phyloP scores from a whole-genome alignment of 2,113 vertebrate genomes.

The Dipodomys merriami region DNA sequence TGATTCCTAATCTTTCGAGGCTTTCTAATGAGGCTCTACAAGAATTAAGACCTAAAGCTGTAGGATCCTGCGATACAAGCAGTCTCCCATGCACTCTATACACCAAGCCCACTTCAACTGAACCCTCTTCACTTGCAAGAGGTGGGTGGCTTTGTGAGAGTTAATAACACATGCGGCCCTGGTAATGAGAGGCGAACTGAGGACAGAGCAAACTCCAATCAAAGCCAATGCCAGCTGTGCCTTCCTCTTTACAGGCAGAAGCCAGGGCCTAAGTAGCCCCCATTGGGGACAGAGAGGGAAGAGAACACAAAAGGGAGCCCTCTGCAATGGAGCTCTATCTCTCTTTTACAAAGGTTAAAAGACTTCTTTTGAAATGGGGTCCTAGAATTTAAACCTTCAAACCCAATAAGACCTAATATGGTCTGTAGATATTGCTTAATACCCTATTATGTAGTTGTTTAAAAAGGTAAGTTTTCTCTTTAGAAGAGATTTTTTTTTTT shows the following conservation, averaged over 20 bases:
- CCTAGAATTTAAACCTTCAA: constrained; percentile 48
- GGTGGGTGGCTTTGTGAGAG: constrained; percentile 38
- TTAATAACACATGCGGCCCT: constrained; percentile 25
- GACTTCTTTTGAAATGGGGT: constrained; percentile 59
- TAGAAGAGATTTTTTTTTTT: not conserved
- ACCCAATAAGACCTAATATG: constrained; percentile 26
- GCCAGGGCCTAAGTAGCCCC: not conserved
- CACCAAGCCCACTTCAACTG: constrained; percentile 31
- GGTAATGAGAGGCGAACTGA: not conserved
- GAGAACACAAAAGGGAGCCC: constrained; percentile 3
- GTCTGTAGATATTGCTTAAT: not conserved
- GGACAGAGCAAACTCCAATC: not conserved
- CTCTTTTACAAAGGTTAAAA: constrained; percentile 46
- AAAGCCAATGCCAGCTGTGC: constrained; percentile 61
- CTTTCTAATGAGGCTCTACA: not conserved
- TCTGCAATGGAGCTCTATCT: not conserved
- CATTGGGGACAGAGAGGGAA: not conserved
- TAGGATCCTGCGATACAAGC: not conserved
- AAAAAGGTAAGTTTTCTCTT: constrained; percentile 19
- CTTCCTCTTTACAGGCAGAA: not conserved
- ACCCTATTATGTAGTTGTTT: not conserved
- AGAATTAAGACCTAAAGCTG: not conserved
- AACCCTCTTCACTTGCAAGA: constrained; percentile 41
- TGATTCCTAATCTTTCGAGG: not conserved
- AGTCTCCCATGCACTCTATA: not conserved